Base-by-base conservation (phyloP, 2,888 invertebrate genomes). In the Bembecia ichneumoniformis region DNA sequence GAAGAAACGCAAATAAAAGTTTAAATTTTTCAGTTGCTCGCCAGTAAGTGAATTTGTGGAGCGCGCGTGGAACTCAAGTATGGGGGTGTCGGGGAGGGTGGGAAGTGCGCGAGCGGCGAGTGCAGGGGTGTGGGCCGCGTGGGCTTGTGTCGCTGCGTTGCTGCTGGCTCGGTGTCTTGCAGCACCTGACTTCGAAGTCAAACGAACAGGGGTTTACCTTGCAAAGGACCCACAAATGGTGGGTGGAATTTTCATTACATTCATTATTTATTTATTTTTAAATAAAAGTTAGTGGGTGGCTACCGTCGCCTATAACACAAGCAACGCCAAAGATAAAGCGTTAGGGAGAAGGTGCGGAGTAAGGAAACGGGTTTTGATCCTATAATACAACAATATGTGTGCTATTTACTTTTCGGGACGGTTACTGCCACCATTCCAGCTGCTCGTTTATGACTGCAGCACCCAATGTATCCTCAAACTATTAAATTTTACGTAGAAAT, bases 131-230 rank as follows among this genome's bases (percentile, higher is more conserved):
- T 74, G 78, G 73, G 83, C 71, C 9, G 63, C 69, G 57, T 86
- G 86, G 86, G 78, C 81, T 0, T 71, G 74, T 61, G 79, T 69
- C 5, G 74, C 75, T 20, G 78, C 83, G 2, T 55, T 84, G 47
- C 61, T 84, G 47, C 64, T 86, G 14, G 76, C 80, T 36, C 73
- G 86, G 35, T 86, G 86, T 54, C 68, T 86, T 47, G 67, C 73
- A 14, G 86, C 82, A 1, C 81, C 82, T 0, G 86, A 86, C 71
- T 87, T 86, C 58, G 59, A 58, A 3, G 65, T 84, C 47, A 66
- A 59, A 11, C 69, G 71, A 46, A 82, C 82, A 3, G 73, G 66
- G 1, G 80, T 74, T 0, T 67, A 70, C 49, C 67, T 81, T 10
- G 54, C 69, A 3, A 69, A 68, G 36, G 86, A 86, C 52, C 84